Conservation (phyloP, 2,113 vertebrate genomes). For the Meriones unguiculatus region DNA sequence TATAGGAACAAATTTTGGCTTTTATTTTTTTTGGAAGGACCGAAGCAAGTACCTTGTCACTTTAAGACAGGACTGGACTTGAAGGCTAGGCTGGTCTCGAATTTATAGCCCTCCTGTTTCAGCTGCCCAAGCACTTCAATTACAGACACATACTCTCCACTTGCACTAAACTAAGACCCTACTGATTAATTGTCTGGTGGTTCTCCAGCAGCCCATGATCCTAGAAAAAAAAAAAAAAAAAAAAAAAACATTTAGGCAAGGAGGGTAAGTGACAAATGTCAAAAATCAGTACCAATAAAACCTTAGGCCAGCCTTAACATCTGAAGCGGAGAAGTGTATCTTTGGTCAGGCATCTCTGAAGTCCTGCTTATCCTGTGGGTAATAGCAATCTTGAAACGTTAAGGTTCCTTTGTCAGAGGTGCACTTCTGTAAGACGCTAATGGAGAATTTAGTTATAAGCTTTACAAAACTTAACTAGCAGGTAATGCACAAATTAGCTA, state of each 20-base stretch:
- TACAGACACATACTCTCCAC: not conserved
- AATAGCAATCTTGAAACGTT: not conserved
- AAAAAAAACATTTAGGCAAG: not conserved
- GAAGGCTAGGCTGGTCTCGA: not conserved
- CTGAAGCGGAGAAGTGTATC: not conserved
- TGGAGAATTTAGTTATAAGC: no score
- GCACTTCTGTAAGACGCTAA: not conserved
- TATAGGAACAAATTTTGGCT: not conserved
- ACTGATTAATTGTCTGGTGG: not conserved
- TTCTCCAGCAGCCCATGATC: not conserved
- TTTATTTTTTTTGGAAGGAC: not conserved
- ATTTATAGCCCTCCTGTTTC: not conserved
- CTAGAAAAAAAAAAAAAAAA: not conserved
- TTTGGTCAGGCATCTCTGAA: not conserved
- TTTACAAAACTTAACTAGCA: not conserved
- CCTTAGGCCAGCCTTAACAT: not conserved
- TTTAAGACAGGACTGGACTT: not conserved
- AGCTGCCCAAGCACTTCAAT: not conserved
- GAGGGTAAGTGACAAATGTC: not conserved
- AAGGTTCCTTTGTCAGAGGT: not conserved
- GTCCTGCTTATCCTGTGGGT: not conserved
- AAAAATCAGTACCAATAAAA: not conserved
- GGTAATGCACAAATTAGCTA: not conserved
- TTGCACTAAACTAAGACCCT: not conserved
- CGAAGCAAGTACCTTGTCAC: not conserved